Base-by-base conservation (phyloP, 30 jellyfish, hydroid and myxozoan genomes). In the Haliclystus octoradiatus region DNA sequence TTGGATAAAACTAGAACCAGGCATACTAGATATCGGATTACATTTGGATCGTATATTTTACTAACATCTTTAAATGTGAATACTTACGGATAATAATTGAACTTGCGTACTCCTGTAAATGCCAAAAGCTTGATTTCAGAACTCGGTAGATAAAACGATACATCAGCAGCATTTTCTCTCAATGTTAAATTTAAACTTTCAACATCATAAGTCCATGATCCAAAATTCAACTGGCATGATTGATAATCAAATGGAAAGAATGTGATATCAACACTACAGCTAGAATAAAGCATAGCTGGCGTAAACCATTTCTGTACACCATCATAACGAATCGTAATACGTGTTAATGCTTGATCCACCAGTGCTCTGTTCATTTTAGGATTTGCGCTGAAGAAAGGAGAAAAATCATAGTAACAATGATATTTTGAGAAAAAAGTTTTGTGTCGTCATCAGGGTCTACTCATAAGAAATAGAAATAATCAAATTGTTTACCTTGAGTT, bases 161-260 rank as follows among this genome's bases (percentile, higher is more conserved):
- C 28, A 65, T 88, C 98, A 30, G 92, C 75, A 2, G 78, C 35
- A 4, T 66, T 83, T 15, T 79, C 47, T 28, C 23, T 57, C 24
- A 64, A 71, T 24, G 87, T 74, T 1, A 88, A 24, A 64, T 88
- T 75, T 49, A 88, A 28, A 29, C 80, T 82, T 22, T 81, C 66
- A 1, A 86, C 92, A 28, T 53, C 47, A 63, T 68, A 81, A 15
- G 98, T 76, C 98, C 98, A 88, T 14, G 95, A 83, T 26, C 98
- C 98, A 32, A 88, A 88, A 5, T 77, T 84, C 52, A 88, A 62
- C 3, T 40, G 33, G 57, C 98, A 88, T 12, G 27, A 24, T 46
- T 88, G 98, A 29, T 70, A 69, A 70, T 88, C 98, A 63, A 88
- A 88, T 14, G 98, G 98, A 63, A 88, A 88, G 52, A 28, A 70